phyloP scores from a whole-genome alignment of 2,888 invertebrate species.

The Dolichomitus sp. region DNA sequence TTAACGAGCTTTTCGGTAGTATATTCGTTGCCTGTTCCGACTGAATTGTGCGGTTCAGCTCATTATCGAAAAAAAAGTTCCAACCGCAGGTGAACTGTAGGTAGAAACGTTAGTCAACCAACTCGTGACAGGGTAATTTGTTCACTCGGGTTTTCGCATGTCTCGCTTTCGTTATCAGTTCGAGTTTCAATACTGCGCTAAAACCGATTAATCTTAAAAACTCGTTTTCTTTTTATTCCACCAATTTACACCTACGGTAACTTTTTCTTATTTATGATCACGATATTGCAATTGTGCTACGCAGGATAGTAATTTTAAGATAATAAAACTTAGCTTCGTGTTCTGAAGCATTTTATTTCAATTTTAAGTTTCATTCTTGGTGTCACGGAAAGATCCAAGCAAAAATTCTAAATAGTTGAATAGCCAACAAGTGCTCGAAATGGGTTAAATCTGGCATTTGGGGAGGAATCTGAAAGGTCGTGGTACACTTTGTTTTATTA shows the following conservation, averaged over 20 bases:
- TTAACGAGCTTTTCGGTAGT: neutral
- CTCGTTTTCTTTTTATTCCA: conserved; percentile 3
- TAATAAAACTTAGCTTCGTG: neutral
- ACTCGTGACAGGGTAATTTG: conserved; percentile 4
- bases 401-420: too few relatives aligned
- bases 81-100: neutral
- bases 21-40: neutral
- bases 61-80: neutral
- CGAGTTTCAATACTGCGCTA: conserved; percentile 16
- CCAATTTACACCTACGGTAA: neutral
- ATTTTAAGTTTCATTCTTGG: neutral
- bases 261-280: neutral
- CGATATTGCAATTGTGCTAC: neutral
- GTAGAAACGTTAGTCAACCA: neutral
- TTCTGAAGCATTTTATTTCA: neutral
- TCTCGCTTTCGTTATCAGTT: conserved; percentile 21
- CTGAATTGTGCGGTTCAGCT: neutral
- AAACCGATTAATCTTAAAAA: conserved; percentile 14
- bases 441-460: neutral
- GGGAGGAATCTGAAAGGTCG: neutral
- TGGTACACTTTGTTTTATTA: too few relatives aligned
- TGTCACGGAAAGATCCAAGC: too few relatives aligned
- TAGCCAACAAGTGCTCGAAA: too few relatives aligned
- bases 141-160: neutral
- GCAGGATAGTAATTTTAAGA: neutral